These are phyloP conservation scores for Harlomillsia oculata DNA, from an alignment of 1,140 invertebrate genomes.

Conservation along the genomic window DNA sequence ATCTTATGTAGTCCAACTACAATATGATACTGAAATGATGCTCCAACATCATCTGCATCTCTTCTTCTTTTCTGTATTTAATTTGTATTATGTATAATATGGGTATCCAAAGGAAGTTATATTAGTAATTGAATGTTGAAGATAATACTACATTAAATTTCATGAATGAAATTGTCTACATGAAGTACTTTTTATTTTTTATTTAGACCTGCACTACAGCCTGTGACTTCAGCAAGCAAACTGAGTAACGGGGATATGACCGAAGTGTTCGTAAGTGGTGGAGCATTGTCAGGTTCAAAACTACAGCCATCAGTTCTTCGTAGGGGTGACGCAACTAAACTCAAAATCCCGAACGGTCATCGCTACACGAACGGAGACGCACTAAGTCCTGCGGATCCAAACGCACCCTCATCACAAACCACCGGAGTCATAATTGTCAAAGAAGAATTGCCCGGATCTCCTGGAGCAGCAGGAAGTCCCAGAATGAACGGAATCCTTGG, in stretches of 20 bases:
- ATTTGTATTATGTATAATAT: too few species aligned
- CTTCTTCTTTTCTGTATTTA: too few species aligned
- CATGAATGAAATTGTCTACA: too few species aligned
- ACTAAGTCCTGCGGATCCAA: constrained; percentile 13
- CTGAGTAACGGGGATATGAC: constrained; percentile 22
- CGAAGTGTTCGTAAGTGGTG: constrained; percentile 14
- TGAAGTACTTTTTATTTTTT: not conserved
- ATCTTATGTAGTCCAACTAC: too few species aligned
- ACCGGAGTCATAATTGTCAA: constrained; percentile 28
- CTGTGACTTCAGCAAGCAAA: constrained; percentile 9
- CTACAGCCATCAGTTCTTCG: constrained; percentile 17
- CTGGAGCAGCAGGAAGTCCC: constrained; percentile 17
- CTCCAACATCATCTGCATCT: too few species aligned
- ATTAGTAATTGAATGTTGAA: too few species aligned
- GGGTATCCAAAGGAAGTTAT: too few species aligned
- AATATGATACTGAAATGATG: too few species aligned
- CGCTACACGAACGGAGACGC: constrained; percentile 29
- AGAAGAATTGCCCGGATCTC: constrained; percentile 27
- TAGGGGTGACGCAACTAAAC: constrained; percentile 20
- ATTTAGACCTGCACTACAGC: constrained; percentile 23
- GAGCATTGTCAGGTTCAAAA: constrained; percentile 11
- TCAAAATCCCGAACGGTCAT: constrained; percentile 24
- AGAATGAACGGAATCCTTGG: constrained; percentile 24
- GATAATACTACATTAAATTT: too few species aligned
- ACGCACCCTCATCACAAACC: not conserved